Evolutionary conservation across 1,140 invertebrate species (phyloP), one percentile per base, ranked within the genome.

Genomic region (Tribolium castaneum): DNA sequence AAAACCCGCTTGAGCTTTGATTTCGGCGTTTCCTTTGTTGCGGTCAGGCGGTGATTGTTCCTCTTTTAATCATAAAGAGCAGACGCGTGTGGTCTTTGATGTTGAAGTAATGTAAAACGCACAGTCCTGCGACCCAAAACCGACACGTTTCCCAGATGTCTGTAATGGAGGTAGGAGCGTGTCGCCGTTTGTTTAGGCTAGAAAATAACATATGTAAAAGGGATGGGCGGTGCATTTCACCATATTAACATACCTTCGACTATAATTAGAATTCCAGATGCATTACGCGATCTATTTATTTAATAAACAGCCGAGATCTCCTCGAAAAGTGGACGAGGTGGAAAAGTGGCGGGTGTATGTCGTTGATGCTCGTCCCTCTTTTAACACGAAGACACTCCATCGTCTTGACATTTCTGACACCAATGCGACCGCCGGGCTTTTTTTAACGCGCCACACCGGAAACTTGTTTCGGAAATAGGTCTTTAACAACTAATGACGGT

Each of bases 111-210:
- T 66, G 59, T 66, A 66, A 35, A 66, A 34, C 25, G 59, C 25
- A 12, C 30, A 66, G 30, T 66, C 59, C 59, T 66, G 59, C 12
- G 54, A 34, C 59, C 59, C n/a, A 66, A 66, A 66, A 66, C 59
- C 59, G 30, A 34, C 59, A 66, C 59, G 13, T 66, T 66, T 66
- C 30, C 59, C 78, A 79, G 77, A 79, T 81, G 80, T 76, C 75
- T 77, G 76, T 76, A 79, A 79, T 78, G 77, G 75, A 76, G 59
- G 70, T 76, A 79, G 49, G 73, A 79, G 75, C 78, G 78, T 81
- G 80, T 81, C 80, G 80, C 77, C 80, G 80, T 81, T 81, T 81
- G 80, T 81, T 81, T 81, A 81, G 80, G 73, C 80, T 81, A 81
- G 75, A 75, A 72, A 59, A 77, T 54, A 54, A 51, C 52, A 73